Evolutionary conservation across 2,888 invertebrate genomes (phyloP), one percentile per base, ranked within the genome.

Genomic region (Gisinianus flammeolus): DNA sequence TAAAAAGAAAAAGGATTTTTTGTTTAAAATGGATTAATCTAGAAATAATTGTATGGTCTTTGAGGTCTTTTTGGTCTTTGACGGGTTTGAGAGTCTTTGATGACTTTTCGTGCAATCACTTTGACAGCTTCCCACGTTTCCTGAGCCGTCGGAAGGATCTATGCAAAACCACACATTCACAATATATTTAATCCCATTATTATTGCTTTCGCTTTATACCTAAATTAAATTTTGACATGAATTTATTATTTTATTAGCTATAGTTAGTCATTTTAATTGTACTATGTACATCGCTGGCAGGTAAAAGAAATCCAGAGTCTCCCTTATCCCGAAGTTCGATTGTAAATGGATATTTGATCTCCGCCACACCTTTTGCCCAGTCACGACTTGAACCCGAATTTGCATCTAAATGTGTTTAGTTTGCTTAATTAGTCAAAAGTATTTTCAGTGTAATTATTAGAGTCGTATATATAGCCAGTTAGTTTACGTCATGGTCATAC

Each of bases 121-220:
- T 81, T 83, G n/a, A 84, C 80, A 19, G 83, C 83, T 66, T 81
- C 82, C 83, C 83, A 84, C n/a, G 83, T 83, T 58, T 84, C 84
- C 69, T 82, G 81, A 33, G 80, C 80, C 3, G 83, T 83, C 2
- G 80, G 68, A 30, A 81, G 6, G 31, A 69, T 69, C 44, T 44
- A 44, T 6, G 19, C 16, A 54, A 31, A n/a, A n/a, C n/a, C n/a
- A n/a, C n/a, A n/a, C n/a, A n/a, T n/a, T n/a, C n/a, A n/a, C n/a
- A n/a, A n/a, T n/a, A n/a, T n/a, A n/a, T n/a, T n/a, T n/a, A n/a
- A n/a, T n/a, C n/a, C n/a, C n/a, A n/a, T n/a, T n/a, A n/a, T n/a
- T n/a, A n/a, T n/a, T n/a, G n/a, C n/a, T n/a, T n/a, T n/a, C n/a
- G n/a, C n/a, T n/a, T n/a, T n/a, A n/a, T n/a, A n/a, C n/a, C n/a